phyloP scores from a whole-genome alignment of 2,888 invertebrate genomes.

The Ptychoptera contaminata region DNA sequence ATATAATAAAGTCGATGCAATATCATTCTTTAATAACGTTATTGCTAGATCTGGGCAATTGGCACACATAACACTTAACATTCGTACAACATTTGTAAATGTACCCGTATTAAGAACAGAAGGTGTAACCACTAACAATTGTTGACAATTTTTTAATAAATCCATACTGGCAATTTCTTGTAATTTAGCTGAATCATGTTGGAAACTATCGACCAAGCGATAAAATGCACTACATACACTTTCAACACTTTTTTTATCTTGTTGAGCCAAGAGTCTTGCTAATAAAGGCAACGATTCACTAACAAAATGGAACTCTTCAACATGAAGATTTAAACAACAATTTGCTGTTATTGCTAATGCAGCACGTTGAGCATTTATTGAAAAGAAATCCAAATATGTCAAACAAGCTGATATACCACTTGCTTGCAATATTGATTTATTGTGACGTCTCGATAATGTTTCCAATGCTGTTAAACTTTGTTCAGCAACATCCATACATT shows the following conservation, averaged over 20 bases:
- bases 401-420: conserved; percentile 92
- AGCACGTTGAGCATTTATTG: conserved; percentile 92
- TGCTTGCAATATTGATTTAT: conserved; percentile 89
- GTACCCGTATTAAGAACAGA: conserved; percentile 89
- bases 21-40: conserved; percentile 81
- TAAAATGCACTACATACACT: conserved; percentile 94
- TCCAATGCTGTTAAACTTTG: conserved; percentile 95
- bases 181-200: conserved; percentile 74
- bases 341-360: conserved; percentile 94
- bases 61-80: conserved; percentile 91
- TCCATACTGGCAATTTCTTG: conserved; percentile 84
- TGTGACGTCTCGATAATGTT: conserved; percentile 90
- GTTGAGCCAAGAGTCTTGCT: conserved; percentile 61
- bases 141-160: conserved; percentile 82
- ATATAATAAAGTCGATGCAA: conserved; percentile 88
- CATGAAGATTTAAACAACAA: conserved; percentile 86
- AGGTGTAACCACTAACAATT: conserved; percentile 80
- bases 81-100: conserved; percentile 90
- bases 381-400: conserved; percentile 96
- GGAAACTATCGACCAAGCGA: conserved; percentile 90
- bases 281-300: conserved; percentile 74
- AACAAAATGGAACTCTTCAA: conserved; percentile 89
- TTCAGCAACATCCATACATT: conserved; percentile 99
- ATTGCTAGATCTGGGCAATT: conserved; percentile 90
- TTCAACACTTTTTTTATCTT: conserved; percentile 97